Conservation (phyloP, 2,113 vertebrate species). For the Amia ocellicauda region DNA sequence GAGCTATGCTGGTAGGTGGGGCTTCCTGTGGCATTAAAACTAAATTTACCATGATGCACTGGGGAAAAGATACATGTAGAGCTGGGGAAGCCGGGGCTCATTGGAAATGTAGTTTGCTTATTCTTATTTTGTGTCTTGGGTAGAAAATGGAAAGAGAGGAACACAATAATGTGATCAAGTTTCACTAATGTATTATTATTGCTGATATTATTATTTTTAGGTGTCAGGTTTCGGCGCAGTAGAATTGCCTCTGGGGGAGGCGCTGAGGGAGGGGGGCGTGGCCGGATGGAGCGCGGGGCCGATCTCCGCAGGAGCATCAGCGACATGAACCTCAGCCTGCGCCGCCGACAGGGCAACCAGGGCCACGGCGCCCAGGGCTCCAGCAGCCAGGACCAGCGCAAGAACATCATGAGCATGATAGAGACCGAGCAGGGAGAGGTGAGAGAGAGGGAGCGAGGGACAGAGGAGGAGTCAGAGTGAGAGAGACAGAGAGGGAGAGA, state of each 20-base stretch:
- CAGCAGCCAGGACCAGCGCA: slow-evolving; percentile 68
- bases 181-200: too few species aligned
- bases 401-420: slow-evolving; percentile 85
- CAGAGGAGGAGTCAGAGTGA: background rate
- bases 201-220: too few species aligned
- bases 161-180: too few species aligned
- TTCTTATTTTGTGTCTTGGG: too few species aligned
- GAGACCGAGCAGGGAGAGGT: slow-evolving; percentile 56
- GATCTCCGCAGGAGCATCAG: slow-evolving; percentile 88
- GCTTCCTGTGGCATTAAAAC: too few species aligned
- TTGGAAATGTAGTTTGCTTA: too few species aligned
- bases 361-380: slow-evolving; percentile 43
- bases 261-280: slow-evolving; percentile 62
- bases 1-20: slow-evolving; percentile 51
- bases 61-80: too few species aligned
- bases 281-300: slow-evolving; percentile 72
- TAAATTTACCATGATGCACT: background rate
- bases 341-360: slow-evolving; percentile 72
- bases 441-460: slow-evolving; percentile 11
- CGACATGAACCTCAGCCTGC: slow-evolving; percentile 83
- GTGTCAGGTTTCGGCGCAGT: too few species aligned
- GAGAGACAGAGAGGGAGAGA: background rate
- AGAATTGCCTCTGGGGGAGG: background rate
- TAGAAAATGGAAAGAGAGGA: too few species aligned
- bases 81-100: too few species aligned